Percentiles rank a stretch among this genome's conserved stretches.
Evolutionary conservation across 2,113 vertebrate genomes (phyloP).

Genomic region (Python bivittatus): DNA sequence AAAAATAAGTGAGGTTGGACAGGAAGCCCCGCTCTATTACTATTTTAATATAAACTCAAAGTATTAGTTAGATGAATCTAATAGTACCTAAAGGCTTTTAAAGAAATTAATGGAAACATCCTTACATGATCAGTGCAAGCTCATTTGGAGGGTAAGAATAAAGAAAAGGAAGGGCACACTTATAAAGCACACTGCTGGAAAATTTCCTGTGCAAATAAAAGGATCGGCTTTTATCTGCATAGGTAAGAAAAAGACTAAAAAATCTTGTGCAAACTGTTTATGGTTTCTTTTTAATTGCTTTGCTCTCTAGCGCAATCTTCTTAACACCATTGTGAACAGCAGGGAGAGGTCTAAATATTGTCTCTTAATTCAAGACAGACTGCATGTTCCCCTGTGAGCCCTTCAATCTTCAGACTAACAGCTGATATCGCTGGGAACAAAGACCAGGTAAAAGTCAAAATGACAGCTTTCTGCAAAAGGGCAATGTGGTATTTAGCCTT

Average conservation of each 20-base stretch:
- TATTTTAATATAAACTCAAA: background rate
- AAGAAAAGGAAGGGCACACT: background rate
- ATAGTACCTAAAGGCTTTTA: background rate
- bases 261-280: constrained; percentile 25
- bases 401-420: constrained; percentile 23
- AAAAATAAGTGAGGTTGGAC: background rate
- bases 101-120: background rate
- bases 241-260: background rate
- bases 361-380: constrained; percentile 43
- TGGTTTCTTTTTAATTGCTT: background rate
- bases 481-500: constrained; percentile 35
- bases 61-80: background rate
- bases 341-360: constrained; percentile 15
- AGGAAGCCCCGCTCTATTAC: background rate
- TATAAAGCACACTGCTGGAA: background rate
- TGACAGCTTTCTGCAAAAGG: constrained; percentile 40
- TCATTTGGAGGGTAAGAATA: background rate
- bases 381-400: constrained; percentile 19
- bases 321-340: constrained; percentile 21
- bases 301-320: constrained; percentile 11
- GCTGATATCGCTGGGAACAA: constrained; percentile 20
- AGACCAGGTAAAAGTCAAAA: constrained; percentile 36
- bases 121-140: background rate
- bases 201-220: background rate
- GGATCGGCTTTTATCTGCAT: background rate